Evolutionary conservation across 2,888 invertebrate species (phyloP), one percentile per base, ranked within the genome.

Genomic region (Monoplex corrugatus): DNA sequence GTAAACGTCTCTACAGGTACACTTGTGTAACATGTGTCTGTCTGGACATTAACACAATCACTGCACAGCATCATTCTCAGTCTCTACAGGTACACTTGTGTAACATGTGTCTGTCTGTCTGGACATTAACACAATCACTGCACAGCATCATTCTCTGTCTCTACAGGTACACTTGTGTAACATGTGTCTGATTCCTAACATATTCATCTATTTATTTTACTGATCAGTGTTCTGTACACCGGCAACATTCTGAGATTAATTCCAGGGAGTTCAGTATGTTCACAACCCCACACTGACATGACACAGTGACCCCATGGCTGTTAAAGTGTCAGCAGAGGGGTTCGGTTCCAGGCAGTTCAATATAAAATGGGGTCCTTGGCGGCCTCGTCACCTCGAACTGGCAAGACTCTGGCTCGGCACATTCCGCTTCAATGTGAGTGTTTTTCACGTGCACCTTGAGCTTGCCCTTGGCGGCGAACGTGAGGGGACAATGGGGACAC

Each of bases 381-480:
- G 10, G 43, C n/a, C 32, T n/a, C 82, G 44, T 82, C 82, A 44
- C n/a, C n/a, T 19, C 44, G 44, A 32, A 83, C 83, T 83, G 83
- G 32, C 83, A 83, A 0, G 32, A 32, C 44, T 32, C 45, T 10
- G 83, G 32, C 0, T 45, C 45, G 8, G 32, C 32, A 6, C n/a
- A 35, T n/a, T 50, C 84, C 0, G 45, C 28, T 32, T 45, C 50
- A 45, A 10, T 13, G 23, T 84, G 84, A 2, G 84, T 38, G 38
- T 84, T 84, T 45, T 84, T 84, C 16, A 84, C 6, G 57, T 84
- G 84, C 5, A 57, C 32, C 23, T 84, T 84, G 35, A 84, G 84
- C 57, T 84, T 84, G 84, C 57, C 84, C 84, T 84, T 84, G 84
- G 84, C 57, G 19, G 84, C 84, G 23, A 84, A 84, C 57, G 84